Evolutionary conservation across 1,140 invertebrate genomes (phyloP).

Genomic region (Physella acuta): DNA sequence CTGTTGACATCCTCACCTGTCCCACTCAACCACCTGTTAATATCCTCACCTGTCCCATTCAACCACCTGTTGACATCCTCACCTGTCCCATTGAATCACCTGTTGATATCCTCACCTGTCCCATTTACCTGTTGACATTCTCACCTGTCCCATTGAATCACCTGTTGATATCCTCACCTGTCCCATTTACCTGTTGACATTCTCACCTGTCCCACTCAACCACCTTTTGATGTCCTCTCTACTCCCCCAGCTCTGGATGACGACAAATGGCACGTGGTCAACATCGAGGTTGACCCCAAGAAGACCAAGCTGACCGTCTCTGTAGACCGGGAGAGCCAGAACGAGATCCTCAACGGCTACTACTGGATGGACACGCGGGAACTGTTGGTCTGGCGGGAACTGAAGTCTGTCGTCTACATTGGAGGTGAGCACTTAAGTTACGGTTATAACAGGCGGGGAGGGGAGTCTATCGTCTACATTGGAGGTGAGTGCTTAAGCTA

Average conservation of each 20-base stretch:
- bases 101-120: not conserved
- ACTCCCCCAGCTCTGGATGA: conserved; percentile 13
- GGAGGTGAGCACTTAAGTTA: conserved; percentile 5
- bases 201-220: not conserved
- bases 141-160: not conserved
- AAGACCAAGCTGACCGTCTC: conserved; percentile 12
- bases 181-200: not conserved
- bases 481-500: not conserved
- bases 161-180: not conserved
- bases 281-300: conserved; percentile 1
- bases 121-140: not conserved
- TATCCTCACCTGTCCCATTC: too few species aligned
- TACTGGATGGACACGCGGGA: conserved; percentile 11
- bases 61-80: not conserved
- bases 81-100: not conserved
- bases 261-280: conserved; percentile 18
- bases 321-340: not conserved
- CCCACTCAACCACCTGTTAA: too few species aligned
- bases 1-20: too few species aligned
- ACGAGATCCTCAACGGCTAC: conserved; percentile 9
- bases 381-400: conserved; percentile 11
- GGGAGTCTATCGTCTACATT: not conserved
- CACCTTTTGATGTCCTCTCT: not conserved
- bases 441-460: not conserved
- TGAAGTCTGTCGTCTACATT: conserved; percentile 4